These are phyloP conservation scores for Drosophila obscura DNA, from an alignment of 1,140 invertebrate genomes.

Conservation along the genomic window DNA sequence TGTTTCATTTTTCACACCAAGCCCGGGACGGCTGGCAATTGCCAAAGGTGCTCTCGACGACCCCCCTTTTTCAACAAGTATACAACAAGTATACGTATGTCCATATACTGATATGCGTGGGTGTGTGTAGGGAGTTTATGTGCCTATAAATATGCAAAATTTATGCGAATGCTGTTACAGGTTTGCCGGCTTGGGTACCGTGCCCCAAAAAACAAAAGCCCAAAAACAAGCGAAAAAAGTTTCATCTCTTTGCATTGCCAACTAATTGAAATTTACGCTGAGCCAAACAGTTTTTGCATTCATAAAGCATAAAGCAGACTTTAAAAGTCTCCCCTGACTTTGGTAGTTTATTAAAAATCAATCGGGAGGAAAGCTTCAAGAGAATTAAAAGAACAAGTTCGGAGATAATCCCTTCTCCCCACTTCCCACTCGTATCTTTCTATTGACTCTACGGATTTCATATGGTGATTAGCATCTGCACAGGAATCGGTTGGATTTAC, in stretches of 20 bases:
- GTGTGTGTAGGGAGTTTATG: slow-evolving; percentile 32
- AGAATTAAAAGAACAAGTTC: too few relatives aligned
- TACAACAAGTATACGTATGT: slow-evolving; percentile 1
- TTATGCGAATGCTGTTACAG: slow-evolving; percentile 51
- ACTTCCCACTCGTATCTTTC: too few relatives aligned
- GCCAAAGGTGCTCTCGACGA: slow-evolving; percentile 46
- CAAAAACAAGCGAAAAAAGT: slow-evolving; percentile 43
- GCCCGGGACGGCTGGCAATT: slow-evolving; percentile 28
- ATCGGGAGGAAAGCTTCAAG: background rate
- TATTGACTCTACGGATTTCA: too few relatives aligned
- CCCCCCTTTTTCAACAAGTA: slow-evolving; percentile 42
- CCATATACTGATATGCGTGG: slow-evolving; percentile 14
- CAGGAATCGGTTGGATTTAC: too few relatives aligned
- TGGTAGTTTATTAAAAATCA: slow-evolving; percentile 7
- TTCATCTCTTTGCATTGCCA: slow-evolving; percentile 34
- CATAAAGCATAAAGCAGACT: slow-evolving; percentile 7
- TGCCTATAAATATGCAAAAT: slow-evolving; percentile 59
- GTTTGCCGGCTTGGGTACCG: slow-evolving; percentile 37
- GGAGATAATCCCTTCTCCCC: too few relatives aligned
- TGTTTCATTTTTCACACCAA: slow-evolving; percentile 59
- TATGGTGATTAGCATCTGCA: too few relatives aligned
- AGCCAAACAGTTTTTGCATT: slow-evolving; percentile 49
- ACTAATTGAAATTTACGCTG: slow-evolving; percentile 76
- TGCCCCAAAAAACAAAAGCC: slow-evolving; percentile 22
- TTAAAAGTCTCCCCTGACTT: slow-evolving; percentile 20